Percentiles rank a stretch among this genome's conserved stretches.
Conservation (phyloP, 1,140 invertebrate species). For the Pissodes strobi region DNA sequence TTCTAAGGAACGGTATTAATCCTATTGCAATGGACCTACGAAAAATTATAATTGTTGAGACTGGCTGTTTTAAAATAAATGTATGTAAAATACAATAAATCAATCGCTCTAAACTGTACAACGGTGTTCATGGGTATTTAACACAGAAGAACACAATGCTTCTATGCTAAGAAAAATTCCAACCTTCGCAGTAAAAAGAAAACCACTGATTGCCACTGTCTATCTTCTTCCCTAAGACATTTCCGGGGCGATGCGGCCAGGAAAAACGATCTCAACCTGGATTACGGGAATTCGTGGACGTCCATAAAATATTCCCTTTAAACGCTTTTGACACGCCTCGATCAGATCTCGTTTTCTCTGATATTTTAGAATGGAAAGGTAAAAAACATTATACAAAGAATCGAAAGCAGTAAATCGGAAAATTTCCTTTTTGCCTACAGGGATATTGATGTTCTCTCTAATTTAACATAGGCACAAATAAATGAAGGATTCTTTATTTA, state of each 20-base stretch:
- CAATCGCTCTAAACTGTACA: too few relatives aligned
- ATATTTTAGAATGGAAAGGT: slow-evolving; percentile 17
- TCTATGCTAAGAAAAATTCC: slow-evolving; percentile 7
- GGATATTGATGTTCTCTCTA: too few relatives aligned
- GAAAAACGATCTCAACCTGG: slow-evolving; percentile 32
- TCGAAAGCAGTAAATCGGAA: neutral
- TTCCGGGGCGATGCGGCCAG: slow-evolving; percentile 20
- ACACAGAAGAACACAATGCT: slow-evolving; percentile 16
- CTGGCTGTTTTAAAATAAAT: too few relatives aligned
- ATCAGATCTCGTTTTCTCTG: slow-evolving; percentile 21
- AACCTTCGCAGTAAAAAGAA: slow-evolving; percentile 25
- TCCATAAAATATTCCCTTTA: slow-evolving; percentile 34
- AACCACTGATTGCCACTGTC: slow-evolving; percentile 29
- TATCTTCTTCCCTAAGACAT: slow-evolving; percentile 21
- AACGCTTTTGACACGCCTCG: slow-evolving; percentile 34
- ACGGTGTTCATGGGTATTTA: neutral
- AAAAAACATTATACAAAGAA: neutral
- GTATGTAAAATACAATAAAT: too few relatives aligned
- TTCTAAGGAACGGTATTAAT: too few relatives aligned
- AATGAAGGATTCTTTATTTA: too few relatives aligned
- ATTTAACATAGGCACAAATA: too few relatives aligned
- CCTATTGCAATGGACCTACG: too few relatives aligned
- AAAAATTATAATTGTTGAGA: too few relatives aligned
- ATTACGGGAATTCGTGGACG: slow-evolving; percentile 34
- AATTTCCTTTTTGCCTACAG: too few relatives aligned